Conservation (phyloP, 2,797 vertebrate species). For the Gambelia wislizenii region DNA sequence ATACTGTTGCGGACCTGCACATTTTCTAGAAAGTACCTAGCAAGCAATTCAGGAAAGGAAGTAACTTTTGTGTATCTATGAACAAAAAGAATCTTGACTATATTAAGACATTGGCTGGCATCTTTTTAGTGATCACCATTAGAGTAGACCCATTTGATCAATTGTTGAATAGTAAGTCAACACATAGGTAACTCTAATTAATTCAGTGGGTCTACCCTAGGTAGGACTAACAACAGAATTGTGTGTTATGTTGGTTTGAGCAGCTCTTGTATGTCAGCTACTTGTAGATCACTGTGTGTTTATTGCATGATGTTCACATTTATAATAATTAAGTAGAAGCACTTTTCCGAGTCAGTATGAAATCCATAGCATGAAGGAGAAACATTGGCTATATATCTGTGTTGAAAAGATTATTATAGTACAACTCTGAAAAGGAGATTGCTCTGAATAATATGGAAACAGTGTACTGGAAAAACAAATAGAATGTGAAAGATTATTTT, state of each 20-base stretch:
- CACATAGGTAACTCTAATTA: too few relatives aligned
- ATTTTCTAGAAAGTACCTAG: not conserved
- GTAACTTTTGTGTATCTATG: not conserved
- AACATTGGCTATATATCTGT: not conserved
- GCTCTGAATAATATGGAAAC: not conserved
- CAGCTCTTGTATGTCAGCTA: not conserved
- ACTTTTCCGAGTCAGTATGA: conserved; percentile 3
- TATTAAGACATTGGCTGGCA: not conserved
- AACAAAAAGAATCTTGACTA: not conserved
- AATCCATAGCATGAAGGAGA: conserved; percentile 4
- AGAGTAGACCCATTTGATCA: too few relatives aligned
- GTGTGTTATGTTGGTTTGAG: not conserved
- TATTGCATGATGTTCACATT: not conserved
- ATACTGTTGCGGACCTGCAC: not conserved
- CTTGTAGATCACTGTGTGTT: not conserved
- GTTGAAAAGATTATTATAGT: conserved; percentile 4
- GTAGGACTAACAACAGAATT: not conserved
- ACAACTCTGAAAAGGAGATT: not conserved
- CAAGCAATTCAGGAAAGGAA: not conserved
- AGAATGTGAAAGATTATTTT: not conserved
- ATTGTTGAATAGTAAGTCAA: too few relatives aligned
- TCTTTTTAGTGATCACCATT: not conserved
- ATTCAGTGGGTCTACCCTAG: not conserved
- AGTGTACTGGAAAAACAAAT: not conserved
- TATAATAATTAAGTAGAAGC: conserved; percentile 6